Conservation (phyloP, 2,888 invertebrate species). For the Autographa gamma region DNA sequence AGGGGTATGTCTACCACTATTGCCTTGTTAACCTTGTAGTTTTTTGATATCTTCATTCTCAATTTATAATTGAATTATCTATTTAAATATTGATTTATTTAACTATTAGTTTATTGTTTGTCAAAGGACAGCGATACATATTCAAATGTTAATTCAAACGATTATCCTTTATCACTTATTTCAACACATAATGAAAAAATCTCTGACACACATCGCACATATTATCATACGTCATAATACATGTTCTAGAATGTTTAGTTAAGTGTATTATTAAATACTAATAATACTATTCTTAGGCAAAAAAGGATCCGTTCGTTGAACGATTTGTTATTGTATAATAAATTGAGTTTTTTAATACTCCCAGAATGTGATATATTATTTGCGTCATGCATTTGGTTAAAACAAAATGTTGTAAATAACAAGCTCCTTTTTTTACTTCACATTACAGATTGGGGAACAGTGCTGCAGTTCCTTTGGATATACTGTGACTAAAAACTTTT, state of each 20-base stretch:
- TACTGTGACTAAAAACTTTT: too few species aligned
- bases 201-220: not conserved
- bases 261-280: not conserved
- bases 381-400: not conserved
- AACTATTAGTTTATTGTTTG: too few species aligned
- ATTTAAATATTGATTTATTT: too few species aligned
- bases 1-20: too few species aligned
- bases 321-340: not conserved
- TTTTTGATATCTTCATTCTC: too few species aligned
- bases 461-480: too few species aligned
- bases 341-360: not conserved
- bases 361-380: conserved; percentile 1
- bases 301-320: not conserved
- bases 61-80: too few species aligned
- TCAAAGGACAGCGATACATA: too few species aligned
- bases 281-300: not conserved
- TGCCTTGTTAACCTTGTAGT: too few species aligned
- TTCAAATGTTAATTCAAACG: too few species aligned
- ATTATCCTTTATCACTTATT: too few species aligned
- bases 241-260: not conserved
- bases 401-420: not conserved
- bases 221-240: not conserved
- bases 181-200: too few species aligned
- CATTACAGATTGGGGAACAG: not conserved
- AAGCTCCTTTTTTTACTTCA: not conserved